Evolutionary conservation across 2,113 vertebrate species (phyloP).

Genomic region (Myiagra hebetior): DNA sequence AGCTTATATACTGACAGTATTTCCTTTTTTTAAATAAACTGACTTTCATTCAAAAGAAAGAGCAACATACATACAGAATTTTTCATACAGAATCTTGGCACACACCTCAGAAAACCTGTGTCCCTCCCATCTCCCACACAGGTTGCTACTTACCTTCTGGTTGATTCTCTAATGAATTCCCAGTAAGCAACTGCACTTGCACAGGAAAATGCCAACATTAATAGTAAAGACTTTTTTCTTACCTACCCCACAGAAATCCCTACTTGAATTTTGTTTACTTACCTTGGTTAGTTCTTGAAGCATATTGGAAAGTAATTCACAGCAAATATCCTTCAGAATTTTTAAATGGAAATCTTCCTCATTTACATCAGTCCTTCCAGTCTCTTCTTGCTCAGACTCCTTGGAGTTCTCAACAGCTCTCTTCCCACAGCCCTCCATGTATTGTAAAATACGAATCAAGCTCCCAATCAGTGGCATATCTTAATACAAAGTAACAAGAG

Average conservation of each 20-base stretch:
- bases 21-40: background rate
- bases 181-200: background rate
- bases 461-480: slow-evolving; percentile 82
- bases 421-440: slow-evolving; percentile 75
- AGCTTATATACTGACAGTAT: background rate
- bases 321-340: slow-evolving; percentile 84
- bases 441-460: slow-evolving; percentile 83
- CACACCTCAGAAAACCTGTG: background rate
- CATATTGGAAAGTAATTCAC: slow-evolving; percentile 88
- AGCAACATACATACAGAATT: background rate
- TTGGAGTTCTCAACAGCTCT: slow-evolving; percentile 26
- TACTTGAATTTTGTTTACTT: background rate
- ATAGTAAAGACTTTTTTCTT: background rate
- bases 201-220: background rate
- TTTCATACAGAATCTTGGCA: background rate
- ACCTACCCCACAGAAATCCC: background rate
- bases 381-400: slow-evolving; percentile 29
- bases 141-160: background rate
- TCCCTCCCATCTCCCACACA: background rate
- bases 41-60: background rate
- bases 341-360: slow-evolving; percentile 82
- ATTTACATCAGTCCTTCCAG: slow-evolving; percentile 1
- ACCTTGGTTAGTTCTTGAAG: slow-evolving; percentile 79
- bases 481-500: slow-evolving; percentile 37
- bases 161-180: background rate